Base-by-base conservation (phyloP, 1,140 invertebrate species). In the Pachypeltis micranthus region DNA sequence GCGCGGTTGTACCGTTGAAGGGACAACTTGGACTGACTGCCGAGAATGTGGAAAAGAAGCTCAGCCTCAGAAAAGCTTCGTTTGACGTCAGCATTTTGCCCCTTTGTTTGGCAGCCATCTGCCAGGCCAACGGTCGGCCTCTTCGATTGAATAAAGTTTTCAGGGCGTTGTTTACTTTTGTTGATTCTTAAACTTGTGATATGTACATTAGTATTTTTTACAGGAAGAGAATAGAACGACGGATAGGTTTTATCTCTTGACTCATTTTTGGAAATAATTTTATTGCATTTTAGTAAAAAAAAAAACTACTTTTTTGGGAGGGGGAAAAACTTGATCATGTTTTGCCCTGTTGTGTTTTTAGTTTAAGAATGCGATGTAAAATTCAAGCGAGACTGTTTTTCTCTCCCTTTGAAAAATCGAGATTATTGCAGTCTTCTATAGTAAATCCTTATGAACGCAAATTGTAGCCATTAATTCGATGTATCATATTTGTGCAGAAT, bases 1-100 rank as follows among this genome's bases (percentile, higher is more conserved):
- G 82, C 85, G 27, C 79, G 87, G 66, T 77, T 90, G 24, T 91
- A 85, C 74, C 85, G 87, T 78, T 91, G 75, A 81, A n/a, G n/a
- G n/a, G 31, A 64, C 21, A 59, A 55, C 10, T 31, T n/a, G 56
- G 23, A 25, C 56, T 19, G 21, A 7, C 29, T 28, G 23, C 29
- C 27, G 19, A 28, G 19, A 19, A 27, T n/a, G n/a, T n/a, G n/a
- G n/a, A n/a, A 28, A 19, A 26, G 29, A 24, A 25, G 56, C 25
- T 28, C 19, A 27, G 56, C 29, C 29, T 58, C 56, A n/a, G n/a
- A n/a, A n/a, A n/a, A n/a, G n/a, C n/a, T n/a, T n/a, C n/a, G n/a
- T 29, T 27, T 58, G 10, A 27, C 56, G 29, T 16, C 31, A 16
- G 31, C 31, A 39, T 16, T 16, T 39, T 16, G 7, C 7, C 31